Evolutionary conservation across 2,797 vertebrate species (phyloP), one percentile per base, ranked within the genome.

Genomic region (Pseudomugil tenellus): DNA sequence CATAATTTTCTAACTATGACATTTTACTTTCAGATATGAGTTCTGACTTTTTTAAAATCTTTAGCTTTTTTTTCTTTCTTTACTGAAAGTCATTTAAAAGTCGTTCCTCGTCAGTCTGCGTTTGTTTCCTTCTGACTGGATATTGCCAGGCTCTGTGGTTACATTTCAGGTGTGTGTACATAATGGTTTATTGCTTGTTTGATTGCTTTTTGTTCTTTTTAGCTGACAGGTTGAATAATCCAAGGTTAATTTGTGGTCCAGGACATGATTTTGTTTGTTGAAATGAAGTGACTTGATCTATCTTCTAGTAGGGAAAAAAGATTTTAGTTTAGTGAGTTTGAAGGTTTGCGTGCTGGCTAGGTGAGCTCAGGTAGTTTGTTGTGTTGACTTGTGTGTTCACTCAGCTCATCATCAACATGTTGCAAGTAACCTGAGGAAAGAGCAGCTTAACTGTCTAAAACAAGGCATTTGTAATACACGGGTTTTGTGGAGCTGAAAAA

Each of bases 161-260:
- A 64, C 67, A 58, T 72, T 65, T 73, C 72, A 86, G 86, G 82
- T 87, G 74, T 81, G 89, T 88, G 57, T 70, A 21, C 34, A 21
- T 67, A 49, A 29, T 43, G 51, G 1, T 79, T 76, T 52, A 26
- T 52, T 62, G 67, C 14, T 12, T 62, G 9, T 52, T 46, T 1
- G 16, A 52, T 61, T 0, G 14, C 17, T 57, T 35, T 55, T 28
- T 65, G 8, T 31, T 54, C 11, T 25, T 37, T 63, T 52, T 21
- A 55, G 3, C 10, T 37, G 46, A 66, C 66, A 71, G 43, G 57
- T 62, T 34, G 41, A 57, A 39, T 39, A 19, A 52, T 55, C 23
- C 34, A 6, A 28, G 26, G 19, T 54, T 52, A 34, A 61, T 48
- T 19, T 54, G 17, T 58, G 34, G 66, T 41, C 26, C 2, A 25